Evolutionary conservation across 2,888 invertebrate species (phyloP), one percentile per base, ranked within the genome.

Genomic region (Ophion ventricosus): DNA sequence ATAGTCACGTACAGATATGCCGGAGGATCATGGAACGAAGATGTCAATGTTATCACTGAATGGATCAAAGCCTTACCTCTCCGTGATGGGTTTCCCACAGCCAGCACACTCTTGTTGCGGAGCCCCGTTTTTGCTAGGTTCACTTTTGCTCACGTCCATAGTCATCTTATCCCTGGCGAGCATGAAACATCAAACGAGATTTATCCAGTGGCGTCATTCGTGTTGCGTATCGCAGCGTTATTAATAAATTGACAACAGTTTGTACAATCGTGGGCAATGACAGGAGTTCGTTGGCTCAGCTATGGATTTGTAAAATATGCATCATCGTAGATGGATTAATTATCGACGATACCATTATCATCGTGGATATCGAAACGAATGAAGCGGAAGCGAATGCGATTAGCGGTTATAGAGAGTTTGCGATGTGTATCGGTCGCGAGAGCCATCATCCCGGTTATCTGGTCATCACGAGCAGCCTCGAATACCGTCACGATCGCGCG

Each of bases 51-150:
- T 49, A 14, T 14, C 25, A 26, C 11, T 25, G 0, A 25, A 35
- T n/a, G 14, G 8, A 10, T 14, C 4, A 14, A n/a, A 5, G 26
- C 26, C 59, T 93, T 95, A 97, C 93, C 97, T 94, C 92, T 97
- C 98, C 1, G 96, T 96, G 93, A 98, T 98, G 87, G 96, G 95
- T 94, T 97, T 97, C 84, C 97, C 97, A 91, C 98, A 98, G 69
- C 97, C 97, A 7, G 97, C 97, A 92, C 98, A 98, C 87, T 97
- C 96, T 89, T 96, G 95, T 26, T 94, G 94, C 54, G 92, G 91
- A n/a, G 92, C 90, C 64, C 93, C 93, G 85, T 92, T 92, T 87
- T 92, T 91, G 85, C 87, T 91, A 40, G 92, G 88, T 84, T 92
- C 93, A 74, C 89, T 91, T 87, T 93, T 93, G 87, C 90, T 92